Base-by-base conservation (phyloP, 2,797 vertebrate species). In the Borostomias antarcticus region DNA sequence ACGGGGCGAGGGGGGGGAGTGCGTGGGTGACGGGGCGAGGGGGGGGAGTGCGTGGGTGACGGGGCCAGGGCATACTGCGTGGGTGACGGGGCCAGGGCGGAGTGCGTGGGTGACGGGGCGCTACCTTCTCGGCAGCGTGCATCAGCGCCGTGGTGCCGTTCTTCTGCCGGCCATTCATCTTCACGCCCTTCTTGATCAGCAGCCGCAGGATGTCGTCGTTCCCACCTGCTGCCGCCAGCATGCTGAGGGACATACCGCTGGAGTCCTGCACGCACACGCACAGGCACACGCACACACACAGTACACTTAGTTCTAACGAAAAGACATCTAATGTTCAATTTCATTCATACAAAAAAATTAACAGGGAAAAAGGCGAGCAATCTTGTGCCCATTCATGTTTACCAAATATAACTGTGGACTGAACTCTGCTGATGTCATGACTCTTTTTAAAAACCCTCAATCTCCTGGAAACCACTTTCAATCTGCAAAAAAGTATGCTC, bases 121-220 rank as follows among this genome's bases (percentile, higher is more conserved):
- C 71, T 79, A 98, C 98, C 95, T 99, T 99, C 69, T 99, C 98
- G 2, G 96, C 97, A 0, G 98, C 97, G 0, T 98, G 95, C 86
- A 99, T 99, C 66, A 99, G 86, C 0, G 97, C 98, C 0, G 96
- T 99, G 51, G 95, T 98, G 66, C 97, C 96, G 1, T 96, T 98
- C 80, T 94, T 98, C 89, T 99, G 97, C 17, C 91, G 90, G 0
- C 94, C 86, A 0, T 98, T 99, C 68, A 98, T 93, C 82, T 94
- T 94, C 30, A 95, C 98, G 19, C 96, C 96, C 83, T 96, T 98
- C 78, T 93, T 94, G 78, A 99, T 95, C 0, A 99, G 92, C 79
- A 98, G 81, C 64, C 96, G 76, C 47, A 99, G 92, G 64, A 99
- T 94, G 80, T 99, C 98, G 1, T 98, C 96, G 0, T 99, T 96